Evolutionary conservation across 1,140 invertebrate genomes (phyloP).

Genomic region (Drosophila tristis): DNA sequence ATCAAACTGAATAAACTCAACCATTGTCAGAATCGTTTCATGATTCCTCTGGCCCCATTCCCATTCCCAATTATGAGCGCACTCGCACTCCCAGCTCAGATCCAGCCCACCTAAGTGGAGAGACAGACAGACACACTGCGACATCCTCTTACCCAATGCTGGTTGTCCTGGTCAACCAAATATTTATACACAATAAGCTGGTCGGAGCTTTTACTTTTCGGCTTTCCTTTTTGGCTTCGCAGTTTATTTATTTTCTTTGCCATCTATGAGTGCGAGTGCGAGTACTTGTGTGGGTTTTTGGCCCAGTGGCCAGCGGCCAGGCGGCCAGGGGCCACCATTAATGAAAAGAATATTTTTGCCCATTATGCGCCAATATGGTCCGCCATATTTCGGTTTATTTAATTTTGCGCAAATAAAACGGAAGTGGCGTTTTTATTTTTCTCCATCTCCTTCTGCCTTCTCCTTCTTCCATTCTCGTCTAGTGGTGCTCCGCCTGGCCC

Average conservation of each 20-base stretch:
- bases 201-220: conserved; percentile 76
- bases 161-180: conserved; percentile 52
- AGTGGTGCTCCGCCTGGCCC: conserved; percentile 25
- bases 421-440: conserved; percentile 80
- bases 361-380: conserved; percentile 82
- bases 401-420: conserved; percentile 83
- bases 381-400: conserved; percentile 82
- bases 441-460: conserved; percentile 14
- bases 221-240: conserved; percentile 66
- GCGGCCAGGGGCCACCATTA: conserved; percentile 61
- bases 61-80: no score
- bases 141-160: not conserved
- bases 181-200: conserved; percentile 76
- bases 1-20: no score
- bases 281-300: not conserved
- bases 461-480: conserved; percentile 1
- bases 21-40: no score
- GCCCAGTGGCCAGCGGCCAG: not conserved
- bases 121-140: no score
- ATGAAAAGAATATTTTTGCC: conserved; percentile 80
- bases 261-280: conserved; percentile 37
- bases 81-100: no score
- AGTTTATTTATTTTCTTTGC: conserved; percentile 51
- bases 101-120: no score
- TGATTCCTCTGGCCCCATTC: no score